Base-by-base conservation (phyloP, 2,113 vertebrate species). In the Hyperopisus bebe region DNA sequence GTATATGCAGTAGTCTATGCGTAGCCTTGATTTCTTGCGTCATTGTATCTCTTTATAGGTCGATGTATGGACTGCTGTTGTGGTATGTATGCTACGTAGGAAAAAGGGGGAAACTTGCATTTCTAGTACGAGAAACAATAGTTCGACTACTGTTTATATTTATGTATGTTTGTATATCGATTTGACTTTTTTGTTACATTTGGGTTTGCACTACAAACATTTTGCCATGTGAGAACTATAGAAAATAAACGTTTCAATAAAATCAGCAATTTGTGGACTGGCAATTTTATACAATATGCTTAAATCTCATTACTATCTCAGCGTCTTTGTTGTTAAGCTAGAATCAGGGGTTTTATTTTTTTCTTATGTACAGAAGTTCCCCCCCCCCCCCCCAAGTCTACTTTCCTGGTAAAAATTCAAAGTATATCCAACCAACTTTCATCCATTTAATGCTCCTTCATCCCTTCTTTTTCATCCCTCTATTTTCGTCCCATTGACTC, bases 171-270 rank as follows among this genome's bases (percentile, higher is more conserved):
- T 90, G 85, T 90, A 74, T 87, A 87, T 90, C 50, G 50, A 87
- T 87, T 89, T 9, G n/a, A 46, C 15, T 89, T 70, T 74, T 50
- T 87, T 87, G 84, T 86, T 47, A 90, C 7, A 42, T 86, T 87
- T 31, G 35, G 62, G 48, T 87, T 44, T 74, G 62, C 62, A 50
- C 66, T 51, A 51, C n/a, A 87, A 27, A 87, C 31, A 87, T 39
- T 47, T 39, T 50, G 58, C 46, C 58, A 74, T 77, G 62, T 86
- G 13, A 89, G 13, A 74, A 88, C 55, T 90, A 70, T 46, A 85
- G 24, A 87, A 77, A 90, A 90, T 90, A 90, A 87, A 90, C 62
- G 84, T 90, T 90, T 90, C 19, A 84, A 90, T 50, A 74, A 90
- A 90, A 87, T 8, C 74, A 86, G 35, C 9, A 15, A 84, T 27